phyloP scores from a whole-genome alignment of 1,140 invertebrate genomes.

The Aphis gossypii region DNA sequence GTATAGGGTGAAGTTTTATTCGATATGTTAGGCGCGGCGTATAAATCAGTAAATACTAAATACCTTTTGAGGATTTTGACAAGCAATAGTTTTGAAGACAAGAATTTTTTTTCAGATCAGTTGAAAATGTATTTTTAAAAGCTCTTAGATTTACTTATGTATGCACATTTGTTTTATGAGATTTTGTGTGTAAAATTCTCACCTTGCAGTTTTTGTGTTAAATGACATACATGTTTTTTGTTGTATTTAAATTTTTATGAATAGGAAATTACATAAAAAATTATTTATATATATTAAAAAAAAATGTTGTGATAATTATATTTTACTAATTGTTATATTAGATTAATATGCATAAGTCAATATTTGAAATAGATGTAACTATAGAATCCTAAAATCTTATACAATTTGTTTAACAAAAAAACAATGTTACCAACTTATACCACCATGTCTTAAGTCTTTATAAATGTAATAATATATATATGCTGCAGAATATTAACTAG shows the following conservation, averaged over 20 bases:
- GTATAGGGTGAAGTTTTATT: neutral
- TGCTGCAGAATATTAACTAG: too few relatives aligned
- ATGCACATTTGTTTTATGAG: neutral
- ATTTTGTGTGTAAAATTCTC: neutral
- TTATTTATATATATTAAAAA: neutral
- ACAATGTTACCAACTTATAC: too few relatives aligned
- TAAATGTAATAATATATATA: too few relatives aligned
- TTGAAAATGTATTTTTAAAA: neutral
- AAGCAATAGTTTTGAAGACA: neutral
- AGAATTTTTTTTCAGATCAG: neutral
- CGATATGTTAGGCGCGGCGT: neutral
- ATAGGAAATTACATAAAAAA: neutral
- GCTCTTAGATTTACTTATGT: neutral
- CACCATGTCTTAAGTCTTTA: too few relatives aligned
- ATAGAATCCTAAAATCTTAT: too few relatives aligned
- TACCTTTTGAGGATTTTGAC: neutral
- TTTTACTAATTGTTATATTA: neutral
- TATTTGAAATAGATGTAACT: too few relatives aligned
- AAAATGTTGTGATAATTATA: neutral
- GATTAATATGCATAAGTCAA: neutral
- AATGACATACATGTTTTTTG: neutral
- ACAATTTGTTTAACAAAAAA: too few relatives aligned
- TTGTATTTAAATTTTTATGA: too few relatives aligned
- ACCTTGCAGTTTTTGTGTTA: neutral
- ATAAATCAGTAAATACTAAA: neutral